These are phyloP conservation scores for Protonemura montana DNA, from an alignment of 2,888 invertebrate genomes.

Conservation along the genomic window DNA sequence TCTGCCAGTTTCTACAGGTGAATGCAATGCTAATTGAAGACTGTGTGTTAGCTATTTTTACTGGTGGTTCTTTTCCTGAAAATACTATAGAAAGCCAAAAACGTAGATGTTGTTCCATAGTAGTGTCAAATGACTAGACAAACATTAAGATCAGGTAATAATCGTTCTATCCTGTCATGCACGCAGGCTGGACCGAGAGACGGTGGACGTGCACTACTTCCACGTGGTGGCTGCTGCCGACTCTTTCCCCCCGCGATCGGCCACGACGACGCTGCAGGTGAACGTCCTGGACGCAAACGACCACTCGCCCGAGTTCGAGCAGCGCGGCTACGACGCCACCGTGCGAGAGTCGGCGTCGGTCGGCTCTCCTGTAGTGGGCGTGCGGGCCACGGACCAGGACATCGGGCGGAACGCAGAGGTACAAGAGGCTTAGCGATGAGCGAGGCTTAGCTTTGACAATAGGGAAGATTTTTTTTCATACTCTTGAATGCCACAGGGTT, in stretches of 20 bases:
- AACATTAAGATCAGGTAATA: too few relatives aligned
- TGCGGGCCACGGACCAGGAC: slow-evolving; percentile 93
- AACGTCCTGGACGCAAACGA: slow-evolving; percentile 96
- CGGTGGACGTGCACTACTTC: slow-evolving; percentile 91
- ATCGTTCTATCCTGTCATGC: not conserved
- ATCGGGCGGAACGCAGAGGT: slow-evolving; percentile 89
- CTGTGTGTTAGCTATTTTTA: too few relatives aligned
- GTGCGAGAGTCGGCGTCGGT: slow-evolving; percentile 88
- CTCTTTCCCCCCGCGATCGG: slow-evolving; percentile 85
- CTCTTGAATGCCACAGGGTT: too few relatives aligned
- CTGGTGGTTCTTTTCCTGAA: too few relatives aligned
- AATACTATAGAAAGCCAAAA: too few relatives aligned
- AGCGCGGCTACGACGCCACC: slow-evolving; percentile 86
- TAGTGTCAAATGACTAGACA: too few relatives aligned
- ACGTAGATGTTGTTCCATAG: too few relatives aligned
- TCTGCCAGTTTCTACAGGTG: too few relatives aligned
- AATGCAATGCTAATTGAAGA: too few relatives aligned
- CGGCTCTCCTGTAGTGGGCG: slow-evolving; percentile 86
- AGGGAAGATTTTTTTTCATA: too few relatives aligned
- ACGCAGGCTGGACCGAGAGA: slow-evolving; percentile 80
- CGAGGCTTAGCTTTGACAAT: too few relatives aligned
- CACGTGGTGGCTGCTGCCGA: slow-evolving; percentile 88
- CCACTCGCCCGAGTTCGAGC: slow-evolving; percentile 92
- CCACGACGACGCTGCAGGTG: slow-evolving; percentile 87
- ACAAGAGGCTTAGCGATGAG: slow-evolving; percentile 42